phyloP scores from a whole-genome alignment of 2,888 invertebrate genomes.

The Doris montereyensis region DNA sequence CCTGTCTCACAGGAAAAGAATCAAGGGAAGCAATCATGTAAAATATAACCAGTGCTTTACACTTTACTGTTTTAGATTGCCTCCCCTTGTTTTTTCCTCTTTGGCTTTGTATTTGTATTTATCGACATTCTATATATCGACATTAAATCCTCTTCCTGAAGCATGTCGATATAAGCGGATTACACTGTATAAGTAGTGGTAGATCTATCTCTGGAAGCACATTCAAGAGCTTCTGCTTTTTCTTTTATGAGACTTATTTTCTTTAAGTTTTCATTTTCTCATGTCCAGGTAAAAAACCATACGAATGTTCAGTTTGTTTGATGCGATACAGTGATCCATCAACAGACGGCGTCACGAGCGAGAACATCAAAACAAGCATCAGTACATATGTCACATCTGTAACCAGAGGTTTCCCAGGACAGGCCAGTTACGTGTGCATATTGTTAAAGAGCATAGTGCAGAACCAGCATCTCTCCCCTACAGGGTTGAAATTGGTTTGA shows the following conservation, averaged over 20 bases:
- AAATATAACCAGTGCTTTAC: too few species aligned
- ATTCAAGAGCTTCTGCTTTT: too few species aligned
- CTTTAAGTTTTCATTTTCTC: not conserved
- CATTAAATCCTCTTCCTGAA: too few species aligned
- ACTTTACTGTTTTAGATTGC: too few species aligned
- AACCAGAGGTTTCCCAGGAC: constrained; percentile 63
- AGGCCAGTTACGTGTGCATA: constrained; percentile 63
- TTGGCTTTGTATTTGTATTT: too few species aligned
- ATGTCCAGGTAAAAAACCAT: constrained; percentile 65
- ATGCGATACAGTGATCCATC: constrained; percentile 68
- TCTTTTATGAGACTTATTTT: too few species aligned
- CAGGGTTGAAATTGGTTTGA: too few species aligned
- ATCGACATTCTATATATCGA: too few species aligned
- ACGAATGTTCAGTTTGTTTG: constrained; percentile 63
- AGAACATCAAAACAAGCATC: constrained; percentile 63
- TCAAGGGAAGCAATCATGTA: too few species aligned
- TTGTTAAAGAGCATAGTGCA: constrained; percentile 49
- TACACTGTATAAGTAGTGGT: not conserved
- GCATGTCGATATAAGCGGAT: not conserved
- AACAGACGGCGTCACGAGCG: constrained; percentile 64
- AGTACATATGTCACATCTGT: constrained; percentile 65
- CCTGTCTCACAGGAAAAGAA: too few species aligned
- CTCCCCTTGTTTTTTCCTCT: too few species aligned
- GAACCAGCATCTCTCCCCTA: too few species aligned
- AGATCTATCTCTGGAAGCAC: not conserved